Base-by-base conservation (phyloP, 2,797 vertebrate genomes). In the Centropyge bicolor region DNA sequence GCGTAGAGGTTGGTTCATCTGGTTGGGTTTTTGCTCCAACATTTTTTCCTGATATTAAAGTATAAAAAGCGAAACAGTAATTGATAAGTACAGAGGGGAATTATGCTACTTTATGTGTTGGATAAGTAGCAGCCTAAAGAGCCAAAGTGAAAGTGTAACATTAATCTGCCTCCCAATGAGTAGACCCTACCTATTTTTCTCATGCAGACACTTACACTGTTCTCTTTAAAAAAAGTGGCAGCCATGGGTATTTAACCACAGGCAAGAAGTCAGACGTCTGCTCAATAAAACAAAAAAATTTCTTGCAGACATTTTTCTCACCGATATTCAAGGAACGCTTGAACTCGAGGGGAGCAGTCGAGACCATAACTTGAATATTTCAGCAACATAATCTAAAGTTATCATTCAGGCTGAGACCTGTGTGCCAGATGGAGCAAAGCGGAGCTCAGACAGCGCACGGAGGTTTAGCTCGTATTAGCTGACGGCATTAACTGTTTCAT, bases 381-480 rank as follows among this genome's bases (percentile, higher is more conserved):
- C 17, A n/a, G 6, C 22, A 60, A 70, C 74, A 57, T 1, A 20
- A 66, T 27, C n/a, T 52, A 48, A 62, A 36, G 13, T 64, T 69
- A 69, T 69, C 45, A 45, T 73, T 77, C 51, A 65, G 31, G 46
- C 22, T 52, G 66, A 70, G 66, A 54, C 46, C 59, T 20, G 20
- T 22, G 24, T 6, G n/a, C 31, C 67, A 61, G 55, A 75, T 66
- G 72, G 60, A 65, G 59, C 43, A 20, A 1, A 24, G 38, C 46
- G 20, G 24, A 5, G 7, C 52, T 59, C 45, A 70, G 57, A 56
- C 40, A 24, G 45, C 3, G 6, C 40, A 9, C 54, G 46, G 12
- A 66, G 19, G 49, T 38, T 71, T 38, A n/a, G 20, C 9, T 24
- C 12, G 40, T 22, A 36, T 41, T 31, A 43, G 36, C 52, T 57